Conservation (phyloP, 2,888 invertebrate genomes). For the Drosophila mettleri region DNA sequence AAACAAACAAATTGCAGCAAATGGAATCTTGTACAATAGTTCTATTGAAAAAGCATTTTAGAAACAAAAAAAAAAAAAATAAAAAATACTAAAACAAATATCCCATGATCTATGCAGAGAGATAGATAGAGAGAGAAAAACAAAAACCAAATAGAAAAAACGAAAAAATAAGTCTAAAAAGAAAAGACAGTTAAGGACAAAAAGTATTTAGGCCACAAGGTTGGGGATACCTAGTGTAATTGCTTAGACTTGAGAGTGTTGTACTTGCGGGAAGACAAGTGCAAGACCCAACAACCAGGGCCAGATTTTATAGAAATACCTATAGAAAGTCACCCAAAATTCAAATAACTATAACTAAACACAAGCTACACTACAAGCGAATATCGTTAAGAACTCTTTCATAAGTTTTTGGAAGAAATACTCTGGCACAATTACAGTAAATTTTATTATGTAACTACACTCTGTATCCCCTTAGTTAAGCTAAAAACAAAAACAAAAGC, state of each 20-base stretch:
- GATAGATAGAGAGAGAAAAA: slow-evolving; percentile 46
- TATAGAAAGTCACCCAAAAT: slow-evolving; percentile 29
- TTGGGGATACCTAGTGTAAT: slow-evolving; percentile 84
- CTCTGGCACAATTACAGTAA: slow-evolving; percentile 28
- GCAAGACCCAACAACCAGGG: slow-evolving; percentile 65
- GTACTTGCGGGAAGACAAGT: slow-evolving; percentile 73
- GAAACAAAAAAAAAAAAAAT: neutral
- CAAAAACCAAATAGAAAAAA: slow-evolving; percentile 19
- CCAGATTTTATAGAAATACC: slow-evolving; percentile 20
- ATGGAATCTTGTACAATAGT: slow-evolving; percentile 82
- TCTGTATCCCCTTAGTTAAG: slow-evolving; percentile 83
- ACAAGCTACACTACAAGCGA: slow-evolving; percentile 15
- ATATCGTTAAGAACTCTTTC: slow-evolving; percentile 17
- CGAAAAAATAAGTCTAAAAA: slow-evolving; percentile 7
- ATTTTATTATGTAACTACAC: slow-evolving; percentile 83
- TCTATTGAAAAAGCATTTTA: slow-evolving; percentile 68
- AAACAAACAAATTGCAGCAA: slow-evolving; percentile 71
- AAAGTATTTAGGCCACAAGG: slow-evolving; percentile 64
- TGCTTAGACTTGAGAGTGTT: slow-evolving; percentile 78
- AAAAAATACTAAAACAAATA: slow-evolving; percentile 9
- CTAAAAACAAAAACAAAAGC: slow-evolving; percentile 53
- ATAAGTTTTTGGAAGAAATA: slow-evolving; percentile 19
- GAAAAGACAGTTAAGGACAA: no score
- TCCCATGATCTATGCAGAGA: slow-evolving; percentile 74
- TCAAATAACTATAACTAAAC: slow-evolving; percentile 14